Evolutionary conservation across 2,113 vertebrate genomes (phyloP).

Genomic region (Lepisosteus osseus): DNA sequence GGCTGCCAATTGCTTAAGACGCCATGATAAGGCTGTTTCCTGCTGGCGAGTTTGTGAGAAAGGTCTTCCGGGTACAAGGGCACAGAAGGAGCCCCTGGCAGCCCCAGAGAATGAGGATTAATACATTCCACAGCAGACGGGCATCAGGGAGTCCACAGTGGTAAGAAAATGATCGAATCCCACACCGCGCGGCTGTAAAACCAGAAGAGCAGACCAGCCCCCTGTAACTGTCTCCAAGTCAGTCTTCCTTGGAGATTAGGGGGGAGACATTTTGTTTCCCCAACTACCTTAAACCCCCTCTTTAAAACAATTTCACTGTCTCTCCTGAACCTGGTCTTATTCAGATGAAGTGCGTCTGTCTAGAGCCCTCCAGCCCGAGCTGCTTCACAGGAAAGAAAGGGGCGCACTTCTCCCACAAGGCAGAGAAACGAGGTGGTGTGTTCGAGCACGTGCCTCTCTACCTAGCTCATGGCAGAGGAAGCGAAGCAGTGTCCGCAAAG

Average conservation of each 20-base stretch:
- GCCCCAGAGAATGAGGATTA: background rate
- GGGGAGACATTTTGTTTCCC: background rate
- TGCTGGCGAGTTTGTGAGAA: background rate
- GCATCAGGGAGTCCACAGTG: background rate
- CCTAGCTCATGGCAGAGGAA: too few species aligned
- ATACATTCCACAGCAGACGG: background rate
- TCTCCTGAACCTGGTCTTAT: too few species aligned
- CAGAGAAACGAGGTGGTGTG: too few species aligned
- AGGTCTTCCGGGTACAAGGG: background rate
- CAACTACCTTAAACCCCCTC: too few species aligned
- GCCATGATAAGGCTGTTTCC: background rate
- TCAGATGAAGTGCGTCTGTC: too few species aligned
- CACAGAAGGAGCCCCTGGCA: background rate
- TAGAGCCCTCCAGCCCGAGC: too few species aligned
- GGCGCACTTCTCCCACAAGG: too few species aligned
- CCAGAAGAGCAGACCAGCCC: background rate
- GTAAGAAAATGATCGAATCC: background rate
- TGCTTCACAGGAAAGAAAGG: too few species aligned
- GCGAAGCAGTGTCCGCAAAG: too few species aligned
- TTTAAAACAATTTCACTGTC: too few species aligned
- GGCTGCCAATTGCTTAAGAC: too few species aligned
- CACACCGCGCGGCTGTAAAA: background rate
- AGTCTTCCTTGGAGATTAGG: conserved; percentile 22
- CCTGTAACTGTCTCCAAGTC: conserved; percentile 21
- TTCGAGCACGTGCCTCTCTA: too few species aligned